Conservation (phyloP, 2,113 vertebrate genomes). For the Cheirogaleus medius region DNA sequence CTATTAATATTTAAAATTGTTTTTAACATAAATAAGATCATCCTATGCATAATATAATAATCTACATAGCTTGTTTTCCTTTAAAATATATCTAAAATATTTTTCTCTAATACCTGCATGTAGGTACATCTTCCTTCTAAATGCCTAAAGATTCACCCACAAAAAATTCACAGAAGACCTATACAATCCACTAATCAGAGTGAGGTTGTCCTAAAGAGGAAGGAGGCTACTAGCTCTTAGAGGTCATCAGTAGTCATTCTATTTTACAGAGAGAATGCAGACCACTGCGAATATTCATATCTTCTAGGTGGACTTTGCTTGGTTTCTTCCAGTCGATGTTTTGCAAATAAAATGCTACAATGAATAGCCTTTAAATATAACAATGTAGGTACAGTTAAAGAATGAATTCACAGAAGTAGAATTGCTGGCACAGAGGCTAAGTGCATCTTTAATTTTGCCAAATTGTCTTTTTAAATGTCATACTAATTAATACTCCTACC, state of each 20-base stretch:
- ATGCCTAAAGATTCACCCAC: neutral
- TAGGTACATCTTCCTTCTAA: neutral
- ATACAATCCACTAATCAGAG: neutral
- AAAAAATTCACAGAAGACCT: neutral
- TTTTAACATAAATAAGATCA: neutral
- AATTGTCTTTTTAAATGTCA: neutral
- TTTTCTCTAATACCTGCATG: neutral
- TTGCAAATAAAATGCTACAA: neutral
- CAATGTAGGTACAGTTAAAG: neutral
- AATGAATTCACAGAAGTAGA: neutral
- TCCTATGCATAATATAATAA: neutral
- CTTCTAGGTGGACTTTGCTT: neutral
- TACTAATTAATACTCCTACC: neutral
- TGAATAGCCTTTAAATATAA: neutral
- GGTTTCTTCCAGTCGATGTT: neutral
- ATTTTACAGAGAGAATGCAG: neutral
- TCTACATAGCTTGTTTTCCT: neutral
- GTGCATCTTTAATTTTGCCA: neutral
- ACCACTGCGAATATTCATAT: neutral
- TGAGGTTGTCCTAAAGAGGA: neutral
- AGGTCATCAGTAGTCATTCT: neutral
- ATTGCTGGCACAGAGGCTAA: neutral
- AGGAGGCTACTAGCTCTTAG: neutral
- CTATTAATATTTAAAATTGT: neutral
- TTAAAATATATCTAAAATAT: neutral